phyloP scores from a whole-genome alignment of 2,113 vertebrate genomes.

The Tamias sibiricus region DNA sequence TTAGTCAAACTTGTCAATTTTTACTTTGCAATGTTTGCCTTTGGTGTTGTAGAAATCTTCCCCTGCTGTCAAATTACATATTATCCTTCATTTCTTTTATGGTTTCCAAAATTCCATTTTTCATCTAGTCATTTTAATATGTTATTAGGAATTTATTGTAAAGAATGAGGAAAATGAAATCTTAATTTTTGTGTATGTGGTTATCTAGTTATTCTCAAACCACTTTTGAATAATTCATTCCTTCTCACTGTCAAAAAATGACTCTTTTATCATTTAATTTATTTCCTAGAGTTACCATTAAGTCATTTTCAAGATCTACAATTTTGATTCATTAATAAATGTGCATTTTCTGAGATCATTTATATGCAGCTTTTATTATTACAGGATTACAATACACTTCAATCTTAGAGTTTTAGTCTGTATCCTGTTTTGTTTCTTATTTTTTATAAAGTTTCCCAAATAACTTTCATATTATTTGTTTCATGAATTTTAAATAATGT shows the following conservation, averaged over 20 bases:
- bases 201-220: conserved; percentile 1
- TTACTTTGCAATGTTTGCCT: not conserved
- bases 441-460: not conserved
- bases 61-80: not conserved
- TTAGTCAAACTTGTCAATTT: not conserved
- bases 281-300: not conserved
- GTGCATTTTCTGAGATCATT: not conserved
- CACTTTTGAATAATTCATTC: not conserved
- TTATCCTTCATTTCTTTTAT: not conserved
- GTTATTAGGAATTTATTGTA: not conserved
- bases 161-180: not conserved
- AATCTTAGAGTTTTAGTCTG: not conserved
- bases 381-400: not conserved
- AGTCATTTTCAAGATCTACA: not conserved
- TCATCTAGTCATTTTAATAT: not conserved
- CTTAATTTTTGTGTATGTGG: not conserved
- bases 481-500: not conserved
- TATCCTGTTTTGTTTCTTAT: not conserved
- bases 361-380: not conserved
- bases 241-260: not conserved
- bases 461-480: not conserved
- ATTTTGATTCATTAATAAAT: not conserved
- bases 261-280: not conserved
- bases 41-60: not conserved
- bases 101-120: not conserved